Conservation (phyloP, 2,888 invertebrate species). For the Pyrgus malvae region DNA sequence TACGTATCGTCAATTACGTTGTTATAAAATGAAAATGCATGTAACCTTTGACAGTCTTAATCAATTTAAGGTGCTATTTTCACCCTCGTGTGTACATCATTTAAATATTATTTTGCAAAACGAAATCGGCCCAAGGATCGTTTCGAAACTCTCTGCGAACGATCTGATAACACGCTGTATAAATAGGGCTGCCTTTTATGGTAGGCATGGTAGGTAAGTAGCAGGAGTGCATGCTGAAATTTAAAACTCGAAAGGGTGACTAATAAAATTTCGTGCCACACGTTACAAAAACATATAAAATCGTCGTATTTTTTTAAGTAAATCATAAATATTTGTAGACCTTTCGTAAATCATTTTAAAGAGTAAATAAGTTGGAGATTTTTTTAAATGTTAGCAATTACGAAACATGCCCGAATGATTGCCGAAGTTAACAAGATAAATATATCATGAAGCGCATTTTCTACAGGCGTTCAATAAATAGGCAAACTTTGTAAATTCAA, state of each 20-base stretch:
- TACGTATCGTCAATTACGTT: no score
- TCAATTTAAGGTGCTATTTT: slow-evolving; percentile 13
- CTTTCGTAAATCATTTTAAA: no score
- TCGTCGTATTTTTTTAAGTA: no score
- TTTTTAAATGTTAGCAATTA: no score
- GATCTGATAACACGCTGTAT: slow-evolving; percentile 40
- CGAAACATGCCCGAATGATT: no score
- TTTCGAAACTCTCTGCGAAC: slow-evolving; percentile 39
- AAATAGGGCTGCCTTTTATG: slow-evolving; percentile 19
- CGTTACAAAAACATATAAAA: neutral
- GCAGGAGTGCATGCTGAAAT: slow-evolving; percentile 2
- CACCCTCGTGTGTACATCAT: slow-evolving; percentile 12
- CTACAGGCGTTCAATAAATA: no score
- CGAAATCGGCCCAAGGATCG: slow-evolving; percentile 42
- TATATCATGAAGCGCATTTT: no score
- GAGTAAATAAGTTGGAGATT: no score
- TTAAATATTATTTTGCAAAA: slow-evolving; percentile 25
- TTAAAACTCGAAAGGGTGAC: neutral
- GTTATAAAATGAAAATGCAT: slow-evolving; percentile 3
- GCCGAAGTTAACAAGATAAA: no score
- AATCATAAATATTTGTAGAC: no score
- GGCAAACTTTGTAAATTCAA: no score
- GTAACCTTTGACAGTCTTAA: slow-evolving; percentile 6
- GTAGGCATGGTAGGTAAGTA: neutral
- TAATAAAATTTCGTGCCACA: neutral